Base-by-base conservation (phyloP, 2,888 invertebrate genomes). In the Napeogenes inachia region DNA sequence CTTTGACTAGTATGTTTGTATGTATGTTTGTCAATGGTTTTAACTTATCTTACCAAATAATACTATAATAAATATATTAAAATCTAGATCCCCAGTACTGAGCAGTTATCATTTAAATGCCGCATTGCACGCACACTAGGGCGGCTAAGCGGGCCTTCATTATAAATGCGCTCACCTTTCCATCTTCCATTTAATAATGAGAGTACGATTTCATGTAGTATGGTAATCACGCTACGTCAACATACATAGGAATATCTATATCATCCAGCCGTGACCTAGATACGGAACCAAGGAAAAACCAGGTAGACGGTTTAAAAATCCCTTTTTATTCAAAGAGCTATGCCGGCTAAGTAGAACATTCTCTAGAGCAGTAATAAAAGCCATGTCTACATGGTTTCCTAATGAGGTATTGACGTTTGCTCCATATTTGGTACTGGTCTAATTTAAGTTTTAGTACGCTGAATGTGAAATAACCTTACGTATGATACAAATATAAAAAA, bases 261-360 rank as follows among this genome's bases (percentile, higher is more conserved):
- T n/a, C 61, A 57, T 58, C 57, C 63, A 63, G 58, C 64, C 64
- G 60, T 67, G 64, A 67, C 64, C 68, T 54, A 68, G 54, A 63
- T 66, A 54, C 32, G 42, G 54, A 45, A 42, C 62, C 60, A 62
- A 66, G 64, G 59, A 66, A 57, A 64, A 62, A 62, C 62, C 62
- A 50, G 59, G 61, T 54, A 59, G 61, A 56, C 54, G 54, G 13
- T 58, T 62, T 58, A 60, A 68, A 63, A 59, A 59, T 57, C 50
- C 54, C 60, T 57, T 59, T 57, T 59, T 45, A 58, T 66, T 56
- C 53, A 60, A 60, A 58, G 50, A 32, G 45, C 60, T 45, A 21
- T 46, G 46, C 45, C 45, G 33, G 45, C 50, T 59, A n/a, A 47
- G 38, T 45, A 46, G 56, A 60, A 30, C 50, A 50, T 50, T 50